Base-by-base conservation (phyloP, 1,140 invertebrate genomes). In the Aphis gossypii region DNA sequence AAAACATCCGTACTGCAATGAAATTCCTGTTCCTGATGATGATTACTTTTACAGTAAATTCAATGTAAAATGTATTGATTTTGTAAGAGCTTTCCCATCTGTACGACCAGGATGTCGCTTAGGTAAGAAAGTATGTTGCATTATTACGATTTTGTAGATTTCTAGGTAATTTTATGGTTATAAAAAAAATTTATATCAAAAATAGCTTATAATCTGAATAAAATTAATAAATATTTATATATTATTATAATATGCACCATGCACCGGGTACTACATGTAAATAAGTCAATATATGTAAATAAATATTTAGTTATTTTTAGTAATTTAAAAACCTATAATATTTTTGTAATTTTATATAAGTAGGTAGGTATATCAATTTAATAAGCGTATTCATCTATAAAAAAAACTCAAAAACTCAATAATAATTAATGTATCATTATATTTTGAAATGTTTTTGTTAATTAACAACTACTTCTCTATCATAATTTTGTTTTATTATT, bases 1-100 rank as follows among this genome's bases (percentile, higher is more conserved):
- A n/a, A 98, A 97, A 94, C 98, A 99, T 95, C 98, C 98, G 0
- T 98, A 98, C 95, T 99, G 98, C 95, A 97, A 99, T 95, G 98
- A 99, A 95, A 98, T 99, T 94, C 95, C 96, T n/a, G 97, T 99
- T 56, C 98, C 98, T 1, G 97, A 97, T 92, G 97, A 99, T 95
- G 98, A 99, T 95, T 98, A 98, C 94, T 99, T 99, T 96, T 99
- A 98, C 96, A 96, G 97, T 30, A 96, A 98, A 76, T 99, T 98
- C 95, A 96, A 97, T 93, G 97, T 98, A n/a, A 97, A 97, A 94
- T 99, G 98, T 95, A 97, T 98, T 94, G 97, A 98, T 95, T 99
- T 98, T 94, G 98, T 98, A 5, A 96, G 98, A 94, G 98, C 97
- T 44, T 98, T 98, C 95, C 98, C 98, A n/a, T 97, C 97, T 0